phyloP scores from a whole-genome alignment of 2,797 vertebrate genomes.

The Dipus sagitta region DNA sequence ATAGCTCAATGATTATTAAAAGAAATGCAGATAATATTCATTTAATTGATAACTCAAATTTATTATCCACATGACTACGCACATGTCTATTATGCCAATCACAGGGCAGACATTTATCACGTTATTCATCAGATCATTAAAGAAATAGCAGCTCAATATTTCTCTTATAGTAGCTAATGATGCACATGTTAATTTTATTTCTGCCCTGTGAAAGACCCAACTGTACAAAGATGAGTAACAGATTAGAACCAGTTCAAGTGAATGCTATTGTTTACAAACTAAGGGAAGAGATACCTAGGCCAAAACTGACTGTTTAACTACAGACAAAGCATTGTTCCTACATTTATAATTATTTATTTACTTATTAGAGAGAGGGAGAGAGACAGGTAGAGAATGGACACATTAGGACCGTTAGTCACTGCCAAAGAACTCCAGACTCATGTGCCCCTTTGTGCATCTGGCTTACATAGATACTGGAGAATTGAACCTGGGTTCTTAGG shows the following conservation, averaged over 20 bases:
- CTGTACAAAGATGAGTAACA: neutral
- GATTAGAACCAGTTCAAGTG: slow-evolving; percentile 4
- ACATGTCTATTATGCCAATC: neutral
- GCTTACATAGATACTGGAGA: no score
- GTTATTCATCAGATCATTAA: neutral
- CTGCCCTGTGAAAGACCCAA: neutral
- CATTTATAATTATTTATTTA: no score
- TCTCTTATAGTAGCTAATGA: neutral
- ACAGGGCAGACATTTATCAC: neutral
- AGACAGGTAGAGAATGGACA: no score
- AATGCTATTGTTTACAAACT: neutral
- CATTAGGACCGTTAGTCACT: no score
- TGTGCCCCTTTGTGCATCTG: no score
- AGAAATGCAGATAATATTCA: neutral
- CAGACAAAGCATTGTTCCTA: neutral
- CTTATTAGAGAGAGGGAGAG: no score
- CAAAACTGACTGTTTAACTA: neutral
- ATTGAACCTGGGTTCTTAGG: no score
- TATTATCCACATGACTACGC: neutral
- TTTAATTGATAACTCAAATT: neutral
- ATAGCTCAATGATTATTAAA: neutral
- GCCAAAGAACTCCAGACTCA: no score
- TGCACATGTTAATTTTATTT: neutral
- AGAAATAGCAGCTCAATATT: neutral
- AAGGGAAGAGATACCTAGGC: neutral